Evolutionary conservation across 2,888 invertebrate species (phyloP), one percentile per base, ranked within the genome.

Genomic region (Ormyrus nitidulus): DNA sequence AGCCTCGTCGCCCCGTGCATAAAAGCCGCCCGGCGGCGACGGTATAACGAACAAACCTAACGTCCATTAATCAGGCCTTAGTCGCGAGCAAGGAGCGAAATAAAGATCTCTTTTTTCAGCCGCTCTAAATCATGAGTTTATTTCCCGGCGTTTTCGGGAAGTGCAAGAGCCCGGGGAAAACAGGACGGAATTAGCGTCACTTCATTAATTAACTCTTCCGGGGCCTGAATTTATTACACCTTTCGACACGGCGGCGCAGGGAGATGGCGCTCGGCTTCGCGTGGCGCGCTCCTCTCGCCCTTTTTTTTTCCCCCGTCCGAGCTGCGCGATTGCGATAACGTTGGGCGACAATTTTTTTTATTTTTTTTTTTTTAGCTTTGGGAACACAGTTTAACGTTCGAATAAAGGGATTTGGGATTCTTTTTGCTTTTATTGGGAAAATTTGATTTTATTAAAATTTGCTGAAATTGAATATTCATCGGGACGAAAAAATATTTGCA

Each of bases 101-200:
- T 87, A 86, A 88, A 87, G 86, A 86, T 87, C 86, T 86, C 84
- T 85, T 86, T 86, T 86, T 86, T 85, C 84, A n/a, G 62, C 83
- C 83, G 84, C 85, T 84, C 86, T 89, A 88, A 89, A 88, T 89
- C 88, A 88, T 86, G 86, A 88, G 88, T 89, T 88, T 88, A 87
- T 88, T 88, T 87, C 59, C 71, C 19, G 19, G 56, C 19, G 19
- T 19, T 19, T 19, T 19, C 62, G 56, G 54, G 53, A 71, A 49
- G 53, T 58, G 77, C 46, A 65, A 56, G n/a, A 53, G 34, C 51
- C 5, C 9, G 3, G 61, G 66, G 48, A 9, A 65, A 59, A 58
- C 59, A 68, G 75, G 61, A 59, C 6, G 73, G 68, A 72, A 78
- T 78, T 78, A 73, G 78, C 62, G 56, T 75, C 79, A 58, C 69